Percentiles rank a stretch among this genome's conserved stretches.
phyloP scores from a whole-genome alignment of 2,797 vertebrate genomes.

The Liasis olivaceus region DNA sequence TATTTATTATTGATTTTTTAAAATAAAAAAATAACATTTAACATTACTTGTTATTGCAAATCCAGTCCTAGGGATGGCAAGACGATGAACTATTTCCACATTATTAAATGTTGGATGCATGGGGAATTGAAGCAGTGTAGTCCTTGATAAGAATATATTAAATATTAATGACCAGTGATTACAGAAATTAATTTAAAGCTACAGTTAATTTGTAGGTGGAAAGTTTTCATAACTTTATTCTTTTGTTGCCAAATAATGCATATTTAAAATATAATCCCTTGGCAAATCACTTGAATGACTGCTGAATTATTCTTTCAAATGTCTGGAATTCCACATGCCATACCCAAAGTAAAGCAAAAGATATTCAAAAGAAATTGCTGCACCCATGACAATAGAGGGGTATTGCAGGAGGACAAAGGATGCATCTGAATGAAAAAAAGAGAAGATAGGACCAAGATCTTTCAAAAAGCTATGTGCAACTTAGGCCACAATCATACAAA shows the following conservation, averaged over 20 bases:
- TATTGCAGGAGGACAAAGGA: not conserved
- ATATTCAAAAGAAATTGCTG: constrained; percentile 17
- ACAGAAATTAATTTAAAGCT: constrained; percentile 75
- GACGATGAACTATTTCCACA: constrained; percentile 70
- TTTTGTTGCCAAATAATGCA: constrained; percentile 52
- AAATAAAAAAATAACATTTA: constrained; percentile 85
- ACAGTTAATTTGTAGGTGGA: constrained; percentile 71
- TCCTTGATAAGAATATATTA: constrained; percentile 76
- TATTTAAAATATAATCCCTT: constrained; percentile 61
- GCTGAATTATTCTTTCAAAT: constrained; percentile 35
- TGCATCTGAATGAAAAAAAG: not conserved
- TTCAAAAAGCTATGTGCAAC: not conserved
- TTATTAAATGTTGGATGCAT: constrained; percentile 75
- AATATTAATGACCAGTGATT: constrained; percentile 77
- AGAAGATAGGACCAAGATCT: not conserved
- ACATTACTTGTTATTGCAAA: constrained; percentile 89
- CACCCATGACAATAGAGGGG: not conserved
- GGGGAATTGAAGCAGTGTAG: constrained; percentile 70
- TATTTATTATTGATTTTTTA: constrained; percentile 95
- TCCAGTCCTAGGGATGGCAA: constrained; percentile 79
- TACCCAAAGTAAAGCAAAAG: constrained; percentile 2
- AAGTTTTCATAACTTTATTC: constrained; percentile 57
- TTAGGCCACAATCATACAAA: too few relatives aligned
- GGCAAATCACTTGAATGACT: constrained; percentile 45
- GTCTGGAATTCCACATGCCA: not conserved